These are phyloP conservation scores for Perizoma flavofasciatum DNA, from an alignment of 2,888 invertebrate species.

Conservation along the genomic window DNA sequence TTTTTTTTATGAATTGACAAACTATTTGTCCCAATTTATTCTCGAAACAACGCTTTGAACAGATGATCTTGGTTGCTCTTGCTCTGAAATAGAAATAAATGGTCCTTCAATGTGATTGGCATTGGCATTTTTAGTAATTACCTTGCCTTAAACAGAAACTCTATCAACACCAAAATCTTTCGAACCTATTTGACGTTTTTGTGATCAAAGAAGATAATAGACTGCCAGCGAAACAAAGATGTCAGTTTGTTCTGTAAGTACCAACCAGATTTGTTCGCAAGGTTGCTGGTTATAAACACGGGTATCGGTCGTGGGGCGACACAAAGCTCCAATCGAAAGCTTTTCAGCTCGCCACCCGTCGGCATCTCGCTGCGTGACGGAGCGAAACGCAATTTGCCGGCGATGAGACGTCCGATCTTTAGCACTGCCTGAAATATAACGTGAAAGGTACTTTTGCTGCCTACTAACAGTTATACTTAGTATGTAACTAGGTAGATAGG, in stretches of 20 bases:
- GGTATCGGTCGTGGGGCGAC: slow-evolving; percentile 51
- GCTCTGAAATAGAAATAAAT: slow-evolving; percentile 3
- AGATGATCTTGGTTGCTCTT: slow-evolving; percentile 2
- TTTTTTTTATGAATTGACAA: background rate
- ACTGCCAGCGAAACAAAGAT: no score
- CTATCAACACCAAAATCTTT: no score
- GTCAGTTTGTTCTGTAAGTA: background rate
- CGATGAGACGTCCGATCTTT: slow-evolving; percentile 61
- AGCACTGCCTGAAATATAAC: slow-evolving; percentile 54
- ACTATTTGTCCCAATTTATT: slow-evolving; percentile 41
- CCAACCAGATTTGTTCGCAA: slow-evolving; percentile 22
- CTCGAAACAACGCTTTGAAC: slow-evolving; percentile 25
- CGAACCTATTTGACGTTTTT: no score
- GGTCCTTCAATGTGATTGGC: no score
- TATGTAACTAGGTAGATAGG: no score
- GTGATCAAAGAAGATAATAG: no score
- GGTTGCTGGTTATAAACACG: slow-evolving; percentile 23
- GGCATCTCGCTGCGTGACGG: slow-evolving; percentile 59
- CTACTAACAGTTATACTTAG: no score
- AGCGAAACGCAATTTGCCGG: slow-evolving; percentile 41
- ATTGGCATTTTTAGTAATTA: no score
- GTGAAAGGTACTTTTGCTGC: background rate
- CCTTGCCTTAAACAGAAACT: no score
- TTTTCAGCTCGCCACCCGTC: slow-evolving; percentile 57
- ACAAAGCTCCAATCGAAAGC: slow-evolving; percentile 65